Base-by-base conservation (phyloP, 2,888 invertebrate species). In the Leptura quadrifasciata region DNA sequence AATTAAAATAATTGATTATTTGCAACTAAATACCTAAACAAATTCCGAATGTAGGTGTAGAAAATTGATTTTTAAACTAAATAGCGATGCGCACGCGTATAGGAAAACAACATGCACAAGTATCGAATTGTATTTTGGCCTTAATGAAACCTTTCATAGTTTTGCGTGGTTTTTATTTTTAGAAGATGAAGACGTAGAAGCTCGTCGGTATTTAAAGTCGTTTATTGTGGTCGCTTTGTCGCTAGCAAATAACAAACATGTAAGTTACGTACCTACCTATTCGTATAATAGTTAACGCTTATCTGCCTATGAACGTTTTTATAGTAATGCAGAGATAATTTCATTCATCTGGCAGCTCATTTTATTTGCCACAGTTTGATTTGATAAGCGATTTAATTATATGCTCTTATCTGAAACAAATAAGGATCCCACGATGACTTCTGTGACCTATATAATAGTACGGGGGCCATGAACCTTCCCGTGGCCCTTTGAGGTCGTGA, bases 11-110 rank as follows among this genome's bases (percentile, higher is more conserved):
- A n/a, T 12, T 17, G 39, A 9, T 63, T 54, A 64, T 72, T 55
- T 54, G 12, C 5, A 27, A 4, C 60, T 47, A 24, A 73, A 67
- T 74, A n/a, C n/a, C n/a, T n/a, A 47, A 72, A 54, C 58, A 72
- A 65, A 39, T 75, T 69, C 72, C 55, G 63, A 72, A 67, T 61
- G 75, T 80, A 79, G 79, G 79, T 80, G 76, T 72, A n/a, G 69
- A 57, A 75, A 80, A 81, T 78, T 80, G 80, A 80, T 81, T 82
- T 80, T 80, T 75, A 75, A 70, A 75, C n/a, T 4, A 47, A 47
- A 47, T 15, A 17, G 10, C n/a, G 9, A 20, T 39, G 58, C 69
- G 69, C 69, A 58, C 12, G 69, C 69, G 69, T 18, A 2, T 15
- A 8, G 8, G 39, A 58, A 58, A 17, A 31, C 20, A 18, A 35